Percentiles rank a stretch among this genome's conserved stretches.
These are phyloP conservation scores for Macrocentrus cingulum DNA, from an alignment of 1,140 invertebrate genomes.

Conservation along the genomic window DNA sequence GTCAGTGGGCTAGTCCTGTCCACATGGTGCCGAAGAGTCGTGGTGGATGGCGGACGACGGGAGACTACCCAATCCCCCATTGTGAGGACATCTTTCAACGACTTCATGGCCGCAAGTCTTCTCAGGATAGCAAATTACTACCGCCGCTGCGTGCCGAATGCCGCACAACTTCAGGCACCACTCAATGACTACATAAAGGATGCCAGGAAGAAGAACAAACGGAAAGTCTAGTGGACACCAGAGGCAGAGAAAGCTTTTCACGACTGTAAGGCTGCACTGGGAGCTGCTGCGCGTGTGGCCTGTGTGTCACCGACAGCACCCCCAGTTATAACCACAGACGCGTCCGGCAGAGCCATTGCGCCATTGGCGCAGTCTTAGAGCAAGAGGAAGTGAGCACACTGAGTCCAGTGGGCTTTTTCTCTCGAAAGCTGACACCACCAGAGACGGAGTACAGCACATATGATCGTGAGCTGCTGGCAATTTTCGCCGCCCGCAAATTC, in stretches of 20 bases:
- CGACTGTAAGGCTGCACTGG: not conserved
- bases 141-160: constrained; percentile 33
- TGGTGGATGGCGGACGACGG: too few relatives aligned
- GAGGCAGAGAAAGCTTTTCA: constrained; percentile 26
- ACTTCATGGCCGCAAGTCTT: too few relatives aligned
- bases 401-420: constrained; percentile 39
- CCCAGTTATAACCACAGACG: constrained; percentile 7
- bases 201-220: constrained; percentile 36
- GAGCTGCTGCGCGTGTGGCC: not conserved
- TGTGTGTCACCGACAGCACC: not conserved
- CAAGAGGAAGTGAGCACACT: constrained; percentile 18
- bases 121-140: too few relatives aligned
- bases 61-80: too few relatives aligned
- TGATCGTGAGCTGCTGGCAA: constrained; percentile 40
- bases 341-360: constrained; percentile 4
- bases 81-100: too few relatives aligned
- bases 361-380: constrained; percentile 26
- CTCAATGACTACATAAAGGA: constrained; percentile 30
- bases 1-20: too few relatives aligned
- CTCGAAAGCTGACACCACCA: constrained; percentile 26
- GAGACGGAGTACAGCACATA: constrained; percentile 31
- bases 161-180: constrained; percentile 28
- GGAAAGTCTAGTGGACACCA: constrained; percentile 38
- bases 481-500: constrained; percentile 22
- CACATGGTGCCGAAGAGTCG: too few relatives aligned